Base-by-base conservation (phyloP, 2,888 invertebrate species). In the Mesoligia furuncula region DNA sequence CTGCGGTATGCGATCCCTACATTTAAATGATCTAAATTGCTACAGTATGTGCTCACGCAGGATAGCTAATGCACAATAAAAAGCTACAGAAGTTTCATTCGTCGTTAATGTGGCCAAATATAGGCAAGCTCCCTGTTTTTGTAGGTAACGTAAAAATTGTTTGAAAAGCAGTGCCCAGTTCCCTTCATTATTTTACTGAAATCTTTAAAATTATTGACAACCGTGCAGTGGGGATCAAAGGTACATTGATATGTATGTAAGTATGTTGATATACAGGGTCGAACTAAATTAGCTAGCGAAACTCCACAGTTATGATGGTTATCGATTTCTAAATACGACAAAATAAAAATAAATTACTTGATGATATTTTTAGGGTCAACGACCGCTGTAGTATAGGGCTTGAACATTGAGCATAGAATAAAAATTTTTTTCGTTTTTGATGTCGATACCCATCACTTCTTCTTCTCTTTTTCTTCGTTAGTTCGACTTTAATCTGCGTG, bases 1-100 rank as follows among this genome's bases (percentile, higher is more conserved):
- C 91, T 90, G 75, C 80, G 93, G 93, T 88, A 94, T 92, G 90
- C 84, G 87, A 91, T 93, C 91, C 91, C 92, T 91, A 91, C 90
- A 90, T 77, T 73, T 83, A 93, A 90, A 88, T 90, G 90, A 89
- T 90, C 85, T 87, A 91, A 93, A 93, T 92, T 88, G 94, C 89
- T 94, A 90, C 94, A 94, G 93, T 92, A 92, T 95, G 95, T 90
- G 90, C 75, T 73, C 64, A 80, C 80, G 83, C 78, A 71, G 57
- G 61, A 75, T 51, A 27, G 64, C 73, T 67, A 80, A 73, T 83
- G 45, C 20, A n/a, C 20, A 39, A 66, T 45, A 31, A 42, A 67
- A 64, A 39, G 1, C 15, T 11, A 4, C 80, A 86, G 84, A 84
- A 84, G 73, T 54, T 79, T 13, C n/a, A 73, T 7, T 65, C 4